Evolutionary conservation across 2,797 vertebrate species (phyloP).

Genomic region (Rhinophrynus dorsalis): DNA sequence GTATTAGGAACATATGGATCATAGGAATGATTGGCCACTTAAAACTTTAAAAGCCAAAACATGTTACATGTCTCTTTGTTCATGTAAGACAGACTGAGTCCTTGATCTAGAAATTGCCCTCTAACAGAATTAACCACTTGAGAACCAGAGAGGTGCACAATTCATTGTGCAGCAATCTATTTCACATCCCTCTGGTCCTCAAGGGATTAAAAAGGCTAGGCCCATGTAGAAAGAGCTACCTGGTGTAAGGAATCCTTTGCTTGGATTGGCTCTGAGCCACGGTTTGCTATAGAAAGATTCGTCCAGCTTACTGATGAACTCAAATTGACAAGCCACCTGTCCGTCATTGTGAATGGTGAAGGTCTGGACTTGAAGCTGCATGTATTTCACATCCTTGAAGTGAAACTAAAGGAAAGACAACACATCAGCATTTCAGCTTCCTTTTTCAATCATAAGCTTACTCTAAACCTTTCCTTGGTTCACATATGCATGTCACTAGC

Average conservation of each 20-base stretch:
- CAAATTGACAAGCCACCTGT: conserved; percentile 92
- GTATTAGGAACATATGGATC: no score
- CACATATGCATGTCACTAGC: background rate
- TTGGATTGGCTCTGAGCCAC: conserved; percentile 88
- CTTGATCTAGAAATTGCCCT: no score
- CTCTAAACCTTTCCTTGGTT: background rate
- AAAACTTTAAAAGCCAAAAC: no score
- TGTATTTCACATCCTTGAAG: conserved; percentile 90
- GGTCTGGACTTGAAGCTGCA: conserved; percentile 84
- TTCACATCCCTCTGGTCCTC: no score
- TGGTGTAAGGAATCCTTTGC: conserved; percentile 86
- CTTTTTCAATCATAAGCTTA: background rate
- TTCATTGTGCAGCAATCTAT: no score
- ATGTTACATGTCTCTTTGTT: no score
- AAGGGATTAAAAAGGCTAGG: no score
- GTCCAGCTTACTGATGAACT: conserved; percentile 92
- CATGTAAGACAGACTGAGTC: no score
- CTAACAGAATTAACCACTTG: no score
- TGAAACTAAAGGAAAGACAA: conserved; percentile 74
- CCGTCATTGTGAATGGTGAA: conserved; percentile 87
- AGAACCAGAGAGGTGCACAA: no score
- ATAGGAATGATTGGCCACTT: no score
- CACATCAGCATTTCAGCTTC: conserved; percentile 12
- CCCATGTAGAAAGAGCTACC: conserved; percentile 65
- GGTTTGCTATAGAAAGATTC: conserved; percentile 86